phyloP scores from a whole-genome alignment of 1,140 invertebrate genomes.

The Ceratina japonica region DNA sequence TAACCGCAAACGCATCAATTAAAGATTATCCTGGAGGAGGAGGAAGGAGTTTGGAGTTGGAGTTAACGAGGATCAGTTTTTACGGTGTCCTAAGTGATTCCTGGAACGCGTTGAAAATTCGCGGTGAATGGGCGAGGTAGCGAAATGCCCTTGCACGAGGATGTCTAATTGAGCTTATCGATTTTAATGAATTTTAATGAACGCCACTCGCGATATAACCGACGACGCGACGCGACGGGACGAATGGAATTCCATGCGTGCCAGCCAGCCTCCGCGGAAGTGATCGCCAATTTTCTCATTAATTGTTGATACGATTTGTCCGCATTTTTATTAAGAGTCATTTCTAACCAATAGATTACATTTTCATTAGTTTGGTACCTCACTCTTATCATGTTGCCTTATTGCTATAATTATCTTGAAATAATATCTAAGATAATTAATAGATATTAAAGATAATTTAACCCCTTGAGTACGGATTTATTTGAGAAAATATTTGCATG shows the following conservation, averaged over 20 bases:
- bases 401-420: too few relatives aligned
- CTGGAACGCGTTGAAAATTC: conserved; percentile 28
- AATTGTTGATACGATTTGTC: neutral
- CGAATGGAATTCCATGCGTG: conserved; percentile 21
- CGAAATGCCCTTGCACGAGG: conserved; percentile 17
- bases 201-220: conserved; percentile 17
- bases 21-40: neutral
- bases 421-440: too few relatives aligned
- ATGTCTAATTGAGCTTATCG: conserved; percentile 40
- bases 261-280: neutral
- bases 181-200: conserved; percentile 45
- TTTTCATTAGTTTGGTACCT: too few relatives aligned
- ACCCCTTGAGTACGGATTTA: too few relatives aligned
- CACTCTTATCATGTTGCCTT: too few relatives aligned
- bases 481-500: too few relatives aligned
- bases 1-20: too few relatives aligned
- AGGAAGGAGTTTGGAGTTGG: neutral
- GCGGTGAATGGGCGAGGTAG: neutral
- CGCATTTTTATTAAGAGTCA: too few relatives aligned
- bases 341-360: too few relatives aligned
- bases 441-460: too few relatives aligned
- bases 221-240: neutral
- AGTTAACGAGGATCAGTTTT: neutral
- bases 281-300: too few relatives aligned
- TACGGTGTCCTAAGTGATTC: neutral